Base-by-base conservation (phyloP, 2,888 invertebrate genomes). In the Atherix ibis region DNA sequence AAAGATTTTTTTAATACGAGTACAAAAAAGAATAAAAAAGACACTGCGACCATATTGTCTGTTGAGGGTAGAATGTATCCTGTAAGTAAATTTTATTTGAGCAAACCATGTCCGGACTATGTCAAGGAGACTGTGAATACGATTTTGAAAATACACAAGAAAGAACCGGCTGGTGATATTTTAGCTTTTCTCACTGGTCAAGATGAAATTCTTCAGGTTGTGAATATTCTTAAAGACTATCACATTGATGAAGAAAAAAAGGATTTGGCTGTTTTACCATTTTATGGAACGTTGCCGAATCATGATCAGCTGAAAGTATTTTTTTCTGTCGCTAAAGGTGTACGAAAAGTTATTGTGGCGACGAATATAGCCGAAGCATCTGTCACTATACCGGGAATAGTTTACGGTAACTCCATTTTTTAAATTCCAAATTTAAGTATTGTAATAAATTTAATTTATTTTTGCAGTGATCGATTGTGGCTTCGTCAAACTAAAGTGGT, bases 301-400 rank as follows among this genome's bases (percentile, higher is more conserved):
- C 62, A 69, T 27, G 82, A 85, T 40, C 82, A 87, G 56, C 54
- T 85, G 37, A 78, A 78, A 51, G 91, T 84, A 2, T 92, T 94
- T 54, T 75, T 78, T 47, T 64, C 64, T 8, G 67, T 76, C 0
- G 73, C 75, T 1, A 70, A 70, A 40, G 76, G 76, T 19, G 71
- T 75, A 0, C 66, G 97, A 18, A 97, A 95, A 63, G 76, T 95
- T 15, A 75, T 98, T 0, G 65, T 97, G 4, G 84, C 95, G 0
- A 97, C 95, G 1, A 97, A 97, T 53, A 84, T 98, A 34, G 95
- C 97, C 0, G 97, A 98, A 62, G 88, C 97, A 0, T 92, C 94
- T 2, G 75, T 97, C 13, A 97, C 97, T 0, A 91, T 97, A 49
- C 78, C 83, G 4, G 92, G 92, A 16, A 76, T 98, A 42, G 78